Percentiles rank a stretch among this genome's conserved stretches.
Evolutionary conservation across 2,888 invertebrate species (phyloP).

Genomic region (Apamea epomidion): DNA sequence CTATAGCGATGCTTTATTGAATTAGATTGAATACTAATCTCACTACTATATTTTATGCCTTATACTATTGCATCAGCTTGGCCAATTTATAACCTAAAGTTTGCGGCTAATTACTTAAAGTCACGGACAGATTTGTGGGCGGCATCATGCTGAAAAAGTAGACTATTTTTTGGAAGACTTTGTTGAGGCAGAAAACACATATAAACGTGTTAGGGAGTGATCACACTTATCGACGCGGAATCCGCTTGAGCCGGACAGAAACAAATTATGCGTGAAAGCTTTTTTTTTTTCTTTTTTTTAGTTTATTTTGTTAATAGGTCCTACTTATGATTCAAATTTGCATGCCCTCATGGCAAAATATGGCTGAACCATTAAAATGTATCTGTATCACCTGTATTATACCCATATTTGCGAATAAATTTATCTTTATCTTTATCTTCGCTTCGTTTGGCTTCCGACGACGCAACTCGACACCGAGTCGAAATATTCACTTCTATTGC

Average conservation of each 20-base stretch:
- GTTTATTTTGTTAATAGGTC: no score
- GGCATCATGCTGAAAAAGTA: conserved; percentile 12
- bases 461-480: background rate
- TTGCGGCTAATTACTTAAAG: background rate
- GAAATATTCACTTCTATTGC: background rate
- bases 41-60: background rate
- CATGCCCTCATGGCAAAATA: no score
- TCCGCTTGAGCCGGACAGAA: background rate
- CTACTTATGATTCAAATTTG: no score
- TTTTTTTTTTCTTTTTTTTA: no score
- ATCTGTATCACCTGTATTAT: no score
- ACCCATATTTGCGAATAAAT: no score
- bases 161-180: conserved; percentile 32
- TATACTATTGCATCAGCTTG: conserved; percentile 2
- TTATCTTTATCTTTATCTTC: no score
- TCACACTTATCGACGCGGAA: background rate
- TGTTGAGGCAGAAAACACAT: background rate
- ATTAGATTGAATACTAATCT: background rate
- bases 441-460: background rate
- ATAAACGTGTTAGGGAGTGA: background rate
- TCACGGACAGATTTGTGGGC: conserved; percentile 25
- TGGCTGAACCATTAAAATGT: no score
- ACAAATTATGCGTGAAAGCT: background rate
- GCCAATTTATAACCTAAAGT: background rate
- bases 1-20: background rate